Base-by-base conservation (phyloP, 2,113 vertebrate genomes). In the Platichthys flesus region DNA sequence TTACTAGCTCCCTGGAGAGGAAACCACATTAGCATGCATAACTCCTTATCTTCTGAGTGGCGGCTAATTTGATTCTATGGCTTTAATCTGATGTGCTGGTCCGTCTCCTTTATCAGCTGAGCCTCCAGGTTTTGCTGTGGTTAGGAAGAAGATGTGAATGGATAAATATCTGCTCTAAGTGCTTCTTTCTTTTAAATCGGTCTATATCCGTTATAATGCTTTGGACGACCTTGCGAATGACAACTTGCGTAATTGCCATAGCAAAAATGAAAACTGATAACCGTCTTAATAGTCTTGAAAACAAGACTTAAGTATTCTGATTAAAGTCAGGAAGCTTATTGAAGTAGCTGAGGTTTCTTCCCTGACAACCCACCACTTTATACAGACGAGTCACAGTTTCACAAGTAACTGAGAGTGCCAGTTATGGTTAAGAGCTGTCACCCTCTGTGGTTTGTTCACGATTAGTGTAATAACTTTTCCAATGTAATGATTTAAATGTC, bases 21-120 rank as follows among this genome's bases (percentile, higher is more conserved):
- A 52, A 78, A 82, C 58, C 58, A 65, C 76, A 83, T 78, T 78
- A 78, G 35, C 62, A 60, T 74, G n/a, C 28, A 62, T 24, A 4
- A 2, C 28, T 31, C 71, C 52, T 78, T 80, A 71, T 83, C 82
- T 84, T 55, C 51, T 16, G 65, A 74, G 59, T n/a, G 28, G 40
- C 3, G 59, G 49, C 69, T 90, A 90, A 91, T 90, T 90, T 68
- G 67, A 86, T 82, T 85, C 40, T 76, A 57, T 61, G 68, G 69
- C 58, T 68, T 57, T 79, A 40, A 93, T 90, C 86, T 67, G 72
- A 90, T 87, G 24, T 63, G 26, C 75, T 8, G 35, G n/a, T 72
- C 31, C 51, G 40, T 61, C 65, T 79, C 37, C 47, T 65, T 85
- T 75, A 63, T 83, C 71, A 73, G 69, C 61, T 2, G 1, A 28